Conservation (phyloP, 2,113 vertebrate species). For the Petaurus breviceps region DNA sequence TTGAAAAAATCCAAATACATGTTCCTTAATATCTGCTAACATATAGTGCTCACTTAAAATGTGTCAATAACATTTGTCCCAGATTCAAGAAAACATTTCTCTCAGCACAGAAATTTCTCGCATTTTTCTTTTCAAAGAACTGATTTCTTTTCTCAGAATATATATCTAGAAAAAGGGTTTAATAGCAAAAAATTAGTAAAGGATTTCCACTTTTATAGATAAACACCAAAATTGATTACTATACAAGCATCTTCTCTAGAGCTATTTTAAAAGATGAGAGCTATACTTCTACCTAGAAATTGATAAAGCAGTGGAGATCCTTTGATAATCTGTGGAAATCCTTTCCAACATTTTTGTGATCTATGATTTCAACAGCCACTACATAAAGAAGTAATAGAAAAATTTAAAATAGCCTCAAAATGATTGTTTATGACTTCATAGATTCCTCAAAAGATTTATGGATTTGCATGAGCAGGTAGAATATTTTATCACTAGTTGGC, state of each 20-base stretch:
- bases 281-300: background rate
- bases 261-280: background rate
- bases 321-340: background rate
- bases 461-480: background rate
- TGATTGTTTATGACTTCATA: background rate
- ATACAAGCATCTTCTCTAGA: background rate
- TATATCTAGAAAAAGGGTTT: background rate
- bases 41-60: background rate
- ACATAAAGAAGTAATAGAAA: background rate
- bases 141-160: constrained; percentile 13
- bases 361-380: background rate
- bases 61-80: background rate
- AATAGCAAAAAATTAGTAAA: background rate
- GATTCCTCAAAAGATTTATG: background rate
- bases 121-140: constrained; percentile 17
- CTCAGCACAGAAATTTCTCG: background rate
- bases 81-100: background rate
- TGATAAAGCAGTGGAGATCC: background rate
- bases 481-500: background rate
- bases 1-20: background rate
- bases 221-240: constrained; percentile 7
- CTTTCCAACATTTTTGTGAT: background rate
- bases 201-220: background rate
- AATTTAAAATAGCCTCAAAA: background rate
- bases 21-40: background rate